Conservation (phyloP, 2,888 invertebrate species). For the Suillia variegata region DNA sequence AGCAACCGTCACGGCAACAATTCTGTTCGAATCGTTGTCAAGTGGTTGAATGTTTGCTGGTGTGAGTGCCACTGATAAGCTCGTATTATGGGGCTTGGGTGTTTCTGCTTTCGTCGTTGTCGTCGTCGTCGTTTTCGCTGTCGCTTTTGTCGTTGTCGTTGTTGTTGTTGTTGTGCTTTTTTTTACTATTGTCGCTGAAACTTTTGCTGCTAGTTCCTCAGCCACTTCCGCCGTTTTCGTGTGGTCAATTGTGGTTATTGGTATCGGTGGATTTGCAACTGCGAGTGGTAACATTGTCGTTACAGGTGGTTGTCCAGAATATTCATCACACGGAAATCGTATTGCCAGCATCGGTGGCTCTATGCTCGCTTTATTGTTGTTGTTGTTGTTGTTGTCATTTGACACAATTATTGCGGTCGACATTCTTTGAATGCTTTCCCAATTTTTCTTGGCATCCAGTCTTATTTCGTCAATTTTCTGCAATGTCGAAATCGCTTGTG, state of each 20-base stretch:
- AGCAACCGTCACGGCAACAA: slow-evolving; percentile 18
- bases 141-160: slow-evolving; percentile 31
- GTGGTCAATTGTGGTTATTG: no score
- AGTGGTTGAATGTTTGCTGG: not conserved
- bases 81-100: no score
- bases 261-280: slow-evolving; percentile 39
- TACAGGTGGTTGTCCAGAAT: slow-evolving; percentile 7
- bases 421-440: no score
- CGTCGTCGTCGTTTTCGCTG: slow-evolving; percentile 30
- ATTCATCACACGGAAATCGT: no score
- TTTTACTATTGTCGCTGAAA: no score
- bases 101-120: slow-evolving; percentile 35
- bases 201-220: no score
- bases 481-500: no score
- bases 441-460: no score
- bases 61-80: no score
- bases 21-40: slow-evolving; percentile 3
- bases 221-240: not conserved
- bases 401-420: not conserved
- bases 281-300: slow-evolving; percentile 12
- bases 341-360: no score
- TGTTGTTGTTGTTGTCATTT: not conserved
- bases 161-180: slow-evolving; percentile 9
- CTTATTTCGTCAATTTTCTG: no score
- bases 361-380: no score